Conservation (phyloP, 2,888 invertebrate genomes). For the Pyrrhosoma nymphula region DNA sequence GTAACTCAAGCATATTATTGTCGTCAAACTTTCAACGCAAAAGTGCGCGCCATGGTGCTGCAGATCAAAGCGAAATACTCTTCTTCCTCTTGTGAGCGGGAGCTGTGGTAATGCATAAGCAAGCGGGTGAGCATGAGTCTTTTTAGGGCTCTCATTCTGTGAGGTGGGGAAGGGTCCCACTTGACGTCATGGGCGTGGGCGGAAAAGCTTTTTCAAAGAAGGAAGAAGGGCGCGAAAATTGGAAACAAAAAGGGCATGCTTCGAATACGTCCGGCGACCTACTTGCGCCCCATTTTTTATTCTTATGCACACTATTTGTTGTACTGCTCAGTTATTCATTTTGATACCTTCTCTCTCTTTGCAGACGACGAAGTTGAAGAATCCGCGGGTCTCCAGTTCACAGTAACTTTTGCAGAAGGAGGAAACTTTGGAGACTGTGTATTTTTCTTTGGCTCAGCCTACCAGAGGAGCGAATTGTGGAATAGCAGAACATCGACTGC, state of each 20-base stretch:
- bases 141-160: background rate
- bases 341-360: background rate
- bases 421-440: background rate
- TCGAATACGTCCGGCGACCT: background rate
- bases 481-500: background rate
- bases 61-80: background rate
- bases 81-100: background rate
- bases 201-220: background rate
- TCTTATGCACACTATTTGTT: background rate
- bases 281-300: background rate
- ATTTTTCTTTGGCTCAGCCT: too few relatives aligned
- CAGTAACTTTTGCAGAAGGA: background rate
- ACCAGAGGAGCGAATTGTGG: background rate
- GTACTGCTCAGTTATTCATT: slow-evolving; percentile 4
- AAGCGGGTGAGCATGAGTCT: background rate
- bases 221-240: background rate
- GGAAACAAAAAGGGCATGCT: background rate
- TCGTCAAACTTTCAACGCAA: too few relatives aligned
- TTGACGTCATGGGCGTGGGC: background rate
- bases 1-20: too few relatives aligned
- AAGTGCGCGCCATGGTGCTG: background rate
- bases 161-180: background rate
- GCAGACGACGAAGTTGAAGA: background rate
- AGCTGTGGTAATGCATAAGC: background rate
- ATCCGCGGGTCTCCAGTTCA: background rate